These are phyloP conservation scores for Drosophila barbarae DNA, from an alignment of 2,888 invertebrate species.

Conservation along the genomic window DNA sequence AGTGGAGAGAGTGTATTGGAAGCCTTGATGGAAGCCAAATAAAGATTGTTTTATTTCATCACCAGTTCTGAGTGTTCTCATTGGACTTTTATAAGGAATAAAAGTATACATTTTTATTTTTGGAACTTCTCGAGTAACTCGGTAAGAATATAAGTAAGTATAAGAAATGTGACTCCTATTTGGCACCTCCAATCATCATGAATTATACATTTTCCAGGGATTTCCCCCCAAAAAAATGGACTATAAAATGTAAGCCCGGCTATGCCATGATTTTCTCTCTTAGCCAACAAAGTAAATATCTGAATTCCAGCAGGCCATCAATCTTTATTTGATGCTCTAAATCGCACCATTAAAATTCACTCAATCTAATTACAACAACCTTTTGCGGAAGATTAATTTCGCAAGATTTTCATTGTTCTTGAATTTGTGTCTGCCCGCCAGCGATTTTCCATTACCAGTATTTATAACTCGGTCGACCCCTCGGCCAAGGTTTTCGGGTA, in stretches of 20 bases:
- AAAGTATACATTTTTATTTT: neutral
- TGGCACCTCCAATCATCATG: neutral
- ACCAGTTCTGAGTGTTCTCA: neutral
- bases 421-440: constrained; percentile 1
- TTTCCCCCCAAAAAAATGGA: neutral
- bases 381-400: constrained; percentile 9
- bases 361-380: constrained; percentile 13
- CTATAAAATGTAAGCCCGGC: constrained; percentile 7
- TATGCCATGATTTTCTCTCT: neutral
- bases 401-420: constrained; percentile 6
- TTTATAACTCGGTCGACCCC: constrained; percentile 26
- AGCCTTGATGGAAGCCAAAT: constrained; percentile 53
- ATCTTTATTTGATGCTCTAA: constrained; percentile 18
- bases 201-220: constrained; percentile 1
- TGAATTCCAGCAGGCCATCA: constrained; percentile 2
- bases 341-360: constrained; percentile 10
- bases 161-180: neutral
- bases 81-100: neutral
- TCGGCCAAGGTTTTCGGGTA: constrained; percentile 3
- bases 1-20: constrained; percentile 48
- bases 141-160: no score
- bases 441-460: constrained; percentile 1
- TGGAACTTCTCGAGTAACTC: neutral
- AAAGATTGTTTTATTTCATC: constrained; percentile 47
- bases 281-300: neutral